Evolutionary conservation across 1,140 invertebrate genomes (phyloP), one percentile per base, ranked within the genome.

Genomic region (Pteromalus puparum): DNA sequence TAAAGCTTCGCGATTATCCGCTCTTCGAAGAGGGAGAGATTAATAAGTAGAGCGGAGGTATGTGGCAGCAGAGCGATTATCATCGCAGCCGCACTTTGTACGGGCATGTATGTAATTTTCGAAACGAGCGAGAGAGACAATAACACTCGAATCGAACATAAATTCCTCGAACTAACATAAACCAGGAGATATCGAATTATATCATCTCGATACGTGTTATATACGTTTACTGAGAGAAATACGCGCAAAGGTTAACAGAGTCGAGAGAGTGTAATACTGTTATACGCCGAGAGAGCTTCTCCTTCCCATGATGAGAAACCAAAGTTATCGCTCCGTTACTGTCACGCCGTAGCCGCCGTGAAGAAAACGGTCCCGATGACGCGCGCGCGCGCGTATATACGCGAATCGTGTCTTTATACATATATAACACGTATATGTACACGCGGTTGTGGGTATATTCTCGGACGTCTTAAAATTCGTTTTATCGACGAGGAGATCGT

Each of bases 301-400:
- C 67, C 24, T 68, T 42, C 30, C 13, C 30, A 80, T 21, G 67
- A 70, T 72, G 65, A 24, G 21, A 80, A 72, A 80, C 65, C 26
- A 70, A 70, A 80, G 6, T 70, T 80, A 70, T 72, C 26, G 42
- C 65, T 46, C 78, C 68, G 24, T 80, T 80, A 80, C 24, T 68
- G 78, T 72, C 38, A 70, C 53, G 5, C 53, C 53, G 21, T 15
- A 5, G 10, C 34, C 61, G 77, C 6, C n/a, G 21, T 1, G 18
- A 68, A 80, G n/a, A 80, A 61, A 80, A 72, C 67, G 38, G 46
- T 6, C 67, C 65, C 24, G 65, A 46, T 48, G 10, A 70, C 28
- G 10, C 67, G 24, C 48, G 48, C 24, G 48, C 24, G 75, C 3
- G 53, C 21, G 1, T 3, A 18, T 65, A 38, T 34, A 79, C 21